Evolutionary conservation across 2,797 vertebrate species (phyloP), one percentile per base, ranked within the genome.

Genomic region (Enteromius unitaeniatus): DNA sequence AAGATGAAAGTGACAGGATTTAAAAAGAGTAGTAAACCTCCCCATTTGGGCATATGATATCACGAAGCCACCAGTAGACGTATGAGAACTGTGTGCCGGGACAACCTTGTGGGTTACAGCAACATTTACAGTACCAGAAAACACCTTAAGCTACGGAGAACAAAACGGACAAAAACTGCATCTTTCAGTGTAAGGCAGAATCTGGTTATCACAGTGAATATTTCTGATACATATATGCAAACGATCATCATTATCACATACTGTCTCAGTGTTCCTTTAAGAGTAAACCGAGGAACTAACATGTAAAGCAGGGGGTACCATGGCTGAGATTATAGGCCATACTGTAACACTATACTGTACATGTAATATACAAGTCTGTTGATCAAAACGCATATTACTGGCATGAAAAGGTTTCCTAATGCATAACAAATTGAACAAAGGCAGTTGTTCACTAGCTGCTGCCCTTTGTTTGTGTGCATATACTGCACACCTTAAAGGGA

Each of bases 151-250:
- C 79, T 40, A 84, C 53, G 88, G 90, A 84, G 91, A 62, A 84
- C 51, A 34, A 28, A 78, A 73, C 19, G 28, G 53, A 82, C 89
- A 90, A 91, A 92, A 93, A 93, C 84, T 82, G 90, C 80, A 87
- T 89, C 82, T 87, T n/a, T 81, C 85, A 82, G 86, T 84, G 91
- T 94, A 94, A 94, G 94, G 94, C 94, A 94, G 93, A 90, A 92
- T 93, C 89, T 93, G 93, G 91, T 92, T 91, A 93, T 94, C 93
- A 95, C 93, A 94, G 94, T 95, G 94, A 93, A 92, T 81, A 58
- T 80, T 74, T 89, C 64, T 84, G 82, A 84, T 78, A 84, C 65
- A 84, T 78, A 68, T 69, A 78, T 84, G 82, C 82, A 84, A 62
- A 84, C 10, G 64, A 60, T 55, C 11, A 8, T 45, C 37, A 58